A percentile compares a stretch with the other conserved stretches of the same genome.
phyloP scores from a whole-genome alignment of 2,888 invertebrate genomes.

The Metallyticus violacea region DNA sequence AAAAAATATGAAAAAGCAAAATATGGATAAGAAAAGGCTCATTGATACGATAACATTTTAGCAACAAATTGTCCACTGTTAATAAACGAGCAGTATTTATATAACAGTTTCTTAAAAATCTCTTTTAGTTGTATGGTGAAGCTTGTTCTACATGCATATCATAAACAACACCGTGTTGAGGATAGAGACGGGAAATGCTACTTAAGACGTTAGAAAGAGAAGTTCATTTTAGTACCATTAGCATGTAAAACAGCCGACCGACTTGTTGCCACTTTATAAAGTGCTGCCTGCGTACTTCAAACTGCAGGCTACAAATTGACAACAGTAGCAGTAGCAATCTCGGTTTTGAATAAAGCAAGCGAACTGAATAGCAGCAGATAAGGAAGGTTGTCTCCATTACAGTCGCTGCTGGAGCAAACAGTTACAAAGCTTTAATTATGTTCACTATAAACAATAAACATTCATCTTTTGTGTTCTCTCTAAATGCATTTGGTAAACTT shows the following conservation, averaged over 20 bases:
- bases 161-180: too few relatives aligned
- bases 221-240: not conserved
- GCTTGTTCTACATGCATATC: too few relatives aligned
- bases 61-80: too few relatives aligned
- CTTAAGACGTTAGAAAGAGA: not conserved
- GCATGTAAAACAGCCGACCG: not conserved
- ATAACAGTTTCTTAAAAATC: too few relatives aligned
- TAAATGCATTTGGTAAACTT: not conserved
- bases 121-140: too few relatives aligned
- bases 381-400: conserved; percentile 1
- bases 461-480: not conserved
- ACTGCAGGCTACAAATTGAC: not conserved
- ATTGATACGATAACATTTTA: too few relatives aligned
- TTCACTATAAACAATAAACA: not conserved
- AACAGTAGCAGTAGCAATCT: not conserved
- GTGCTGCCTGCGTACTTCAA: not conserved
- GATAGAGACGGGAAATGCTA: not conserved
- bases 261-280: not conserved
- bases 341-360: not conserved
- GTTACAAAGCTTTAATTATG: not conserved
- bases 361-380: conserved; percentile 8
- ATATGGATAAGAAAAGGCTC: too few relatives aligned
- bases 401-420: not conserved
- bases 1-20: too few relatives aligned
- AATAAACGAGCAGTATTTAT: too few relatives aligned